Percentiles rank a stretch among this genome's conserved stretches.
Evolutionary conservation across 1,140 invertebrate genomes (phyloP).

Genomic region (Ips nitidus): DNA sequence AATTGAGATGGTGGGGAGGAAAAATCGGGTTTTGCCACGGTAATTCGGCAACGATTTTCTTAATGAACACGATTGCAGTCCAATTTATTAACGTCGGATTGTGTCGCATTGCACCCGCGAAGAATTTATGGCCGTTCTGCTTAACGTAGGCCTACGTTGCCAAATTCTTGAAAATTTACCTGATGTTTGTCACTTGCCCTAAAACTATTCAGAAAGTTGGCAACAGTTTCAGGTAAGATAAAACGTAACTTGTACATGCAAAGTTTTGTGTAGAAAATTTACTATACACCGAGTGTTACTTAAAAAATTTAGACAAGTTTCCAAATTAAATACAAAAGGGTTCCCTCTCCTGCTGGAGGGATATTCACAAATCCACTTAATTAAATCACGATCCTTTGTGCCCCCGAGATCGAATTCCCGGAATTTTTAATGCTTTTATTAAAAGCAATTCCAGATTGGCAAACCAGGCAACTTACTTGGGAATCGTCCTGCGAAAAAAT

Average conservation of each 20-base stretch:
- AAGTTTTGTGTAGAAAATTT: too few relatives aligned
- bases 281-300: too few relatives aligned
- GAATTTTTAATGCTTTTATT: constrained; percentile 16
- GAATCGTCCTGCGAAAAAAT: constrained; percentile 91
- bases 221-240: too few relatives aligned
- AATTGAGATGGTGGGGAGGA: background rate
- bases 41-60: constrained; percentile 27
- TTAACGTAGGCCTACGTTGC: constrained; percentile 17
- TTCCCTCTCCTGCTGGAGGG: too few relatives aligned
- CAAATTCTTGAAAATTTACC: background rate
- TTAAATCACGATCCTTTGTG: constrained; percentile 24
- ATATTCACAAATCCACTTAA: background rate
- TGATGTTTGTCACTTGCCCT: too few relatives aligned
- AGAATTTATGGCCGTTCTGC: constrained; percentile 37
- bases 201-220: too few relatives aligned
- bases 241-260: too few relatives aligned
- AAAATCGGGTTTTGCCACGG: constrained; percentile 27
- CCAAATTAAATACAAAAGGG: too few relatives aligned
- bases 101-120: constrained; percentile 41
- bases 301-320: too few relatives aligned
- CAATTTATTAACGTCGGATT: constrained; percentile 41
- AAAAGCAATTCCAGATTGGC: constrained; percentile 60
- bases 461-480: constrained; percentile 63
- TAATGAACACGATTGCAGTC: constrained; percentile 42
- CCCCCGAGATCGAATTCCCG: constrained; percentile 20